Percentiles rank a stretch among this genome's conserved stretches.
Conservation (phyloP, 1,140 invertebrate genomes). For the Tyrophagus putrescentiae region DNA sequence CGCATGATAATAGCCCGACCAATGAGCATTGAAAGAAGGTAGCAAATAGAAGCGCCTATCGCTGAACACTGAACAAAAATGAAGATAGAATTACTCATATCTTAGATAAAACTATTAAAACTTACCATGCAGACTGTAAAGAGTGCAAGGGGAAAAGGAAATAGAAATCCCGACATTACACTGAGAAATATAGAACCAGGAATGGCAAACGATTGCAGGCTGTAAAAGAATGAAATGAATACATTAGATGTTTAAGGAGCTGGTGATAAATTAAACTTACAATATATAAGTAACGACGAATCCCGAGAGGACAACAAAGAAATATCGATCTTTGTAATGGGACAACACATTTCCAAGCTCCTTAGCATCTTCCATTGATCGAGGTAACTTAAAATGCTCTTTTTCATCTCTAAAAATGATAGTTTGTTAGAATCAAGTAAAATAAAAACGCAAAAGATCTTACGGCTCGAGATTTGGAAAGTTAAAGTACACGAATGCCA, state of each 20-base stretch:
- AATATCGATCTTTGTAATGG: slow-evolving; percentile 86
- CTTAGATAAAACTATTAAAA: slow-evolving; percentile 21
- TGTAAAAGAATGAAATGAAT: slow-evolving; percentile 33
- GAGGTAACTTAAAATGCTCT: slow-evolving; percentile 71
- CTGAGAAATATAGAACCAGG: slow-evolving; percentile 96
- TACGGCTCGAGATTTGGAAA: slow-evolving; percentile 68
- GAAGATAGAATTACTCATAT: slow-evolving; percentile 16
- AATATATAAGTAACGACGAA: slow-evolving; percentile 90
- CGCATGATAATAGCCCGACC: slow-evolving; percentile 66
- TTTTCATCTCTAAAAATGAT: slow-evolving; percentile 62
- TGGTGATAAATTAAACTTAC: slow-evolving; percentile 42
- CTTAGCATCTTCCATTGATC: slow-evolving; percentile 90
- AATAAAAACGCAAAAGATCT: slow-evolving; percentile 33
- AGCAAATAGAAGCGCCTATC: slow-evolving; percentile 86
- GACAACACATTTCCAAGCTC: slow-evolving; percentile 75
- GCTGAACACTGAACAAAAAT: slow-evolving; percentile 58
- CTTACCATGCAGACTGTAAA: slow-evolving; percentile 67
- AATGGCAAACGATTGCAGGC: slow-evolving; percentile 97
- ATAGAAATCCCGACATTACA: slow-evolving; percentile 91
- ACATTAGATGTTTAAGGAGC: slow-evolving; percentile 13
- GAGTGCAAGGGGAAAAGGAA: slow-evolving; percentile 77
- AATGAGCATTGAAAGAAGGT: slow-evolving; percentile 72
- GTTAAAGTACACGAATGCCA: slow-evolving; percentile 52
- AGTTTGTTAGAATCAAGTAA: slow-evolving; percentile 20
- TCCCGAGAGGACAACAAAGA: slow-evolving; percentile 71